A percentile compares a stretch with the other conserved stretches of the same genome.
phyloP scores from a whole-genome alignment of 2,888 invertebrate genomes.

The Apeira syringaria region DNA sequence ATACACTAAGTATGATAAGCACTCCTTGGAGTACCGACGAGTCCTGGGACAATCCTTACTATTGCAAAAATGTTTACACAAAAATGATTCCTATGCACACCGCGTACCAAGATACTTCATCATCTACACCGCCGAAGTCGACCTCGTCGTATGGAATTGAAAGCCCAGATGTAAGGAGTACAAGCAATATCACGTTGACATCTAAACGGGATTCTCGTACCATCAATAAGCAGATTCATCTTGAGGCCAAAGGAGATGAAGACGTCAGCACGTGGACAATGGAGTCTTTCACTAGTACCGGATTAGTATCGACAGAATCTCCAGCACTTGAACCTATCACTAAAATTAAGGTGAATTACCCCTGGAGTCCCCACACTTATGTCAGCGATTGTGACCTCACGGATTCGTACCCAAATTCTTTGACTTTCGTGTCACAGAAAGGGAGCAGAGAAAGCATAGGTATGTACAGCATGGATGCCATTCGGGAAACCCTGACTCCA shows the following conservation, averaged over 20 bases:
- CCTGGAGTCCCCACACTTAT: conserved; percentile 46
- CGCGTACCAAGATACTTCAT: background rate
- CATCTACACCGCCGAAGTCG: conserved; percentile 32
- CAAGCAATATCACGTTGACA: conserved; percentile 27
- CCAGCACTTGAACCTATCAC: background rate
- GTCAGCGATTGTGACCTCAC: conserved; percentile 27
- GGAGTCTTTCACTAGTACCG: conserved; percentile 44
- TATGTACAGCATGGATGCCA: conserved; percentile 3
- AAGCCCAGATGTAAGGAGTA: conserved; percentile 6
- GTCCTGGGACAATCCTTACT: conserved; percentile 32
- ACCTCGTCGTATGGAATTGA: conserved; percentile 33
- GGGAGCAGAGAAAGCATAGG: conserved; percentile 33
- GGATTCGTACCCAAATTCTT: conserved; percentile 50
- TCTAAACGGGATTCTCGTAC: conserved; percentile 1
- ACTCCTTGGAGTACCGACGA: conserved; percentile 55
- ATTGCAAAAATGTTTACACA: no score
- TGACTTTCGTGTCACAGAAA: background rate
- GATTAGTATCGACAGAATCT: background rate
- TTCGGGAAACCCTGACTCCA: conserved; percentile 19
- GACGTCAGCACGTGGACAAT: conserved; percentile 48
- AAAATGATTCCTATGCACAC: background rate
- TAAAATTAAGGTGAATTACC: conserved; percentile 37
- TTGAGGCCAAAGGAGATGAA: background rate
- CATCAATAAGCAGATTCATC: background rate
- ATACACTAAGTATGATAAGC: conserved; percentile 54